These are phyloP conservation scores for Anoplolepis gracilipes DNA, from an alignment of 1,140 invertebrate genomes.

Conservation along the genomic window DNA sequence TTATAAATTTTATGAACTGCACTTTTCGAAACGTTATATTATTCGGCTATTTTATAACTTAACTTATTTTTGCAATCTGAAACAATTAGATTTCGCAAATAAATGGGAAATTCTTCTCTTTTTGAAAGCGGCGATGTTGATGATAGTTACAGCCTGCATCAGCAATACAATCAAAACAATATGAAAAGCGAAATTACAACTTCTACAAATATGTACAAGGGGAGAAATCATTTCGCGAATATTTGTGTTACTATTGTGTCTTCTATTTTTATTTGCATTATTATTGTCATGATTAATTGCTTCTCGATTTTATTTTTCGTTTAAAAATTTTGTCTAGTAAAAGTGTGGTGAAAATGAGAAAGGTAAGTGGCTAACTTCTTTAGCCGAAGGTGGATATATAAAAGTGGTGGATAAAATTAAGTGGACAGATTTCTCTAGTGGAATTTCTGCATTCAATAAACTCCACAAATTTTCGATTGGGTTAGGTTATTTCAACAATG, in stretches of 20 bases:
- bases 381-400: background rate
- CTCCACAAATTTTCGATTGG: too few relatives aligned
- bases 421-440: too few relatives aligned
- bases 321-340: slow-evolving; percentile 57
- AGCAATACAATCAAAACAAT: slow-evolving; percentile 83
- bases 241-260: slow-evolving; percentile 59
- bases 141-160: slow-evolving; percentile 85
- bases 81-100: too few relatives aligned
- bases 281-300: slow-evolving; percentile 70
- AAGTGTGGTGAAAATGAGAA: slow-evolving; percentile 66
- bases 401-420: too few relatives aligned
- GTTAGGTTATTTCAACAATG: too few relatives aligned
- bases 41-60: too few relatives aligned
- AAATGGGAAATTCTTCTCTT: too few relatives aligned
- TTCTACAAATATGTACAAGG: slow-evolving; percentile 91
- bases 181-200: slow-evolving; percentile 85
- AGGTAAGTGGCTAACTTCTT: slow-evolving; percentile 73
- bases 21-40: too few relatives aligned
- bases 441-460: too few relatives aligned
- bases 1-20: too few relatives aligned
- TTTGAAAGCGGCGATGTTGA: slow-evolving; percentile 86
- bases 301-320: slow-evolving; percentile 23
- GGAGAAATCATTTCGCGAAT: slow-evolving; percentile 83
- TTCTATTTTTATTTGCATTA: background rate
- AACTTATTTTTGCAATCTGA: too few relatives aligned